Percentiles rank a stretch among this genome's conserved stretches.
phyloP scores from a whole-genome alignment of 2,888 invertebrate genomes.

The Scelioninae gen. 1 region DNA sequence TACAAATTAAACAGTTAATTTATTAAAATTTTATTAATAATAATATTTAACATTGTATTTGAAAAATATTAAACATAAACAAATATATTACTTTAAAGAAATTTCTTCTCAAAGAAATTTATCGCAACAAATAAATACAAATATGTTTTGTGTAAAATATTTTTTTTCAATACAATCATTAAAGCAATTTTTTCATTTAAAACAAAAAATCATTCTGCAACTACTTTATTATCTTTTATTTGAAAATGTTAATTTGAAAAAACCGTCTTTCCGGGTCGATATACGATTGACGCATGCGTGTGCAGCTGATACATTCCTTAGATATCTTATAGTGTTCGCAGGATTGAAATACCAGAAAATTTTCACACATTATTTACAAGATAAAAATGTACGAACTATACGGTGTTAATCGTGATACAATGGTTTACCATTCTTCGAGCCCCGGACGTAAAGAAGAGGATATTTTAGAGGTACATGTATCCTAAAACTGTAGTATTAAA shows the following conservation, averaged over 20 bases:
- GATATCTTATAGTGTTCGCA: conserved; percentile 33
- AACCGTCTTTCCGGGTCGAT: conserved; percentile 64
- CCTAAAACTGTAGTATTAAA: not conserved
- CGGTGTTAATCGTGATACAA: conserved; percentile 78
- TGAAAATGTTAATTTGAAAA: no score
- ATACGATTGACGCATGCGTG: conserved; percentile 64
- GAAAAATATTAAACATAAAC: no score
- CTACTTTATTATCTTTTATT: conserved; percentile 18
- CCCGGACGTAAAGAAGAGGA: conserved; percentile 81
- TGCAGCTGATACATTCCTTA: conserved; percentile 17
- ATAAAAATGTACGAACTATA: conserved; percentile 80
- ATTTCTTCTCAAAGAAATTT: no score
- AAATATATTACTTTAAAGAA: no score
- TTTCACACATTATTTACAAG: conserved; percentile 34
- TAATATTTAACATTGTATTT: no score
- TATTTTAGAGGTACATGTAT: conserved; percentile 78
- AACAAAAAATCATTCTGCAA: no score
- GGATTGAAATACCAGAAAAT: conserved; percentile 40
- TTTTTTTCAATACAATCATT: no score
- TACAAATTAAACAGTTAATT: no score
- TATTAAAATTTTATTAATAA: no score
- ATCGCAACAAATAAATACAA: no score
- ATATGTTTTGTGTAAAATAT: no score
- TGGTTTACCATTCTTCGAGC: conserved; percentile 81
- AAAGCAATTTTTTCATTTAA: no score